phyloP scores from a whole-genome alignment of 2,797 vertebrate genomes.

The Anguilla anguilla region DNA sequence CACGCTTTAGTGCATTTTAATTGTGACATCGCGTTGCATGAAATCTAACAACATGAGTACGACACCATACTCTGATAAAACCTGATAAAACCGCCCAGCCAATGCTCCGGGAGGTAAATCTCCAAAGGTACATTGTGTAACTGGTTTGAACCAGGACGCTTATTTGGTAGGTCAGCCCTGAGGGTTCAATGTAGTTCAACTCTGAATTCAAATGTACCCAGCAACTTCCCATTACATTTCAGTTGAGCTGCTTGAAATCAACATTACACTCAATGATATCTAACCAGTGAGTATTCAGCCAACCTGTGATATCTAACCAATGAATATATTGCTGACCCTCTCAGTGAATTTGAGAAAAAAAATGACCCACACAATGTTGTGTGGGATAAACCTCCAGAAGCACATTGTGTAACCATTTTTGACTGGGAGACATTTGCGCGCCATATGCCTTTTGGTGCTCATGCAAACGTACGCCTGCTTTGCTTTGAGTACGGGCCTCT shows the following conservation, averaged over 20 bases:
- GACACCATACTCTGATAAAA: not conserved
- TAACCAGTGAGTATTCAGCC: not conserved
- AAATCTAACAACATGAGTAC: not conserved
- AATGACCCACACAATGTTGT: not conserved
- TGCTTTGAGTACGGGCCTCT: not conserved
- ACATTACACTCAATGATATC: not conserved
- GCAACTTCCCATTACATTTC: not conserved
- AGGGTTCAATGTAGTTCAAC: not conserved
- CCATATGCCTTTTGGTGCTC: constrained; percentile 26
- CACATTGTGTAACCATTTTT: constrained; percentile 35
- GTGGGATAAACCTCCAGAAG: not conserved
- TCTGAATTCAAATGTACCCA: not conserved
- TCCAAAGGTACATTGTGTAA: not conserved
- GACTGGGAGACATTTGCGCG: constrained; percentile 32
- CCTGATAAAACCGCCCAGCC: not conserved
- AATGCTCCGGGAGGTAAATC: not conserved
- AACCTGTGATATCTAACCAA: not conserved
- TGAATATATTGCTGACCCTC: not conserved
- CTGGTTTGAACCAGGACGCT: not conserved
- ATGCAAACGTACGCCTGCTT: constrained; percentile 3
- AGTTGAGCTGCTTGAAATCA: not conserved
- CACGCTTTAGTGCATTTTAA: not conserved
- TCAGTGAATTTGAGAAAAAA: not conserved
- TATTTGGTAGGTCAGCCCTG: not conserved
- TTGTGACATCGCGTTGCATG: not conserved